Base-by-base conservation (phyloP, 1,140 invertebrate species). In the Leptonema lineaticorne region DNA sequence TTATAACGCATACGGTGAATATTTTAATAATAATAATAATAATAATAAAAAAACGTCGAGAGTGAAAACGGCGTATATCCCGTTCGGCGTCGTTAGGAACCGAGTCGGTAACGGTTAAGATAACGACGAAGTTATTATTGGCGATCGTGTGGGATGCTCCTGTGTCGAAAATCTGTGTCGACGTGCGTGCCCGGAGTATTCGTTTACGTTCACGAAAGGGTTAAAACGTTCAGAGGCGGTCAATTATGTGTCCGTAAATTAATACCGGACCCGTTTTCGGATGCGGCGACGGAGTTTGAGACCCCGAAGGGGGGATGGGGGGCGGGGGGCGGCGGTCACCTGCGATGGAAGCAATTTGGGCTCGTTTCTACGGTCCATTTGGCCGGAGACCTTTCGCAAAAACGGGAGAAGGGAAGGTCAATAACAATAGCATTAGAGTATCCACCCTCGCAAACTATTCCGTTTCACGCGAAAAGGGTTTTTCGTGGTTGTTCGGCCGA, bases 201-300 rank as follows among this genome's bases (percentile, higher is more conserved):
- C 22, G 2, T 24, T 16, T 33, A 33, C 37, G 11, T 11, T 16
- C 2, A 16, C 37, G 9, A 41, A 41, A 41, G 37, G 37, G 37
- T 41, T 26, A 22, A 30, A 24, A 27, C 56, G 29, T 59, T 30
- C 50, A 56, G 29, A 30, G 65, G 3, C 27, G 45, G 28, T 68
- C 67, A 53, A 68, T 69, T 63, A 64, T 46, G 60, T 45, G 58
- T 48, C 48, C 60, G 60, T 64, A 58, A 69, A 64, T 69, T 69
- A 69, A 69, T 64, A 64, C 53, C 53, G 27, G 50, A n/a, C n/a
- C n/a, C n/a, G n/a, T n/a, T n/a, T n/a, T n/a, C n/a, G n/a, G n/a
- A n/a, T n/a, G n/a, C n/a, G n/a, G n/a, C n/a, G n/a, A n/a, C n/a
- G n/a, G n/a, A n/a, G n/a, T n/a, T n/a, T n/a, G n/a, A n/a, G n/a